A percentile compares a stretch with the other conserved stretches of the same genome.
Conservation (phyloP, 2,113 vertebrate genomes). For the Scatophagus argus region DNA sequence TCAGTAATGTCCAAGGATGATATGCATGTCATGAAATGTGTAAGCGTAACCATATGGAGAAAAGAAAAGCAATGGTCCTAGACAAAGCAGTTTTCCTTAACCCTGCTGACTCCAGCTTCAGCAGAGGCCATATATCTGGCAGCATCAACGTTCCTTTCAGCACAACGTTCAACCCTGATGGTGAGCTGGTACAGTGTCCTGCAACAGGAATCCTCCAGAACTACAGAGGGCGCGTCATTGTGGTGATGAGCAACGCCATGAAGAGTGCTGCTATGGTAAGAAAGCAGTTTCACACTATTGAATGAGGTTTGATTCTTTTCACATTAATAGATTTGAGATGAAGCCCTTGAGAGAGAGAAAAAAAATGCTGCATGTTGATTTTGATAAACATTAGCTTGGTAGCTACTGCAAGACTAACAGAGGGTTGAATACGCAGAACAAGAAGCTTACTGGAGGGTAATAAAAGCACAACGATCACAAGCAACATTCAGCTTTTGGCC, state of each 20-base stretch:
- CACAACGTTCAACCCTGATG: conserved; percentile 87
- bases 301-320: too few species aligned
- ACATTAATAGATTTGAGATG: too few species aligned
- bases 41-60: neutral
- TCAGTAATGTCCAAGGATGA: neutral
- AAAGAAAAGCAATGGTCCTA: neutral
- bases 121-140: conserved; percentile 93
- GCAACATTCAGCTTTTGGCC: too few species aligned
- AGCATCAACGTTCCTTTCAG: conserved; percentile 94
- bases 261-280: conserved; percentile 90
- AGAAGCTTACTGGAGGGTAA: too few species aligned
- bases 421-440: too few species aligned
- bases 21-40: neutral
- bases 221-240: conserved; percentile 93
- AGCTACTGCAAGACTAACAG: too few species aligned
- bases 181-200: conserved; percentile 90
- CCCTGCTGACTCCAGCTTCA: conserved; percentile 84
- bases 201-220: conserved; percentile 86
- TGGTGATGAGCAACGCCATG: conserved; percentile 90
- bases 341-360: too few species aligned
- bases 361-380: too few species aligned
- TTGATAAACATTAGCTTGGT: too few species aligned
- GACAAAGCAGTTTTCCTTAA: conserved; percentile 82
- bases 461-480: too few species aligned
- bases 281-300: conserved; percentile 11